Percentiles rank a stretch among this genome's conserved stretches.
Conservation (phyloP, 2,113 vertebrate species). For the Thinocorus orbignyianus region DNA sequence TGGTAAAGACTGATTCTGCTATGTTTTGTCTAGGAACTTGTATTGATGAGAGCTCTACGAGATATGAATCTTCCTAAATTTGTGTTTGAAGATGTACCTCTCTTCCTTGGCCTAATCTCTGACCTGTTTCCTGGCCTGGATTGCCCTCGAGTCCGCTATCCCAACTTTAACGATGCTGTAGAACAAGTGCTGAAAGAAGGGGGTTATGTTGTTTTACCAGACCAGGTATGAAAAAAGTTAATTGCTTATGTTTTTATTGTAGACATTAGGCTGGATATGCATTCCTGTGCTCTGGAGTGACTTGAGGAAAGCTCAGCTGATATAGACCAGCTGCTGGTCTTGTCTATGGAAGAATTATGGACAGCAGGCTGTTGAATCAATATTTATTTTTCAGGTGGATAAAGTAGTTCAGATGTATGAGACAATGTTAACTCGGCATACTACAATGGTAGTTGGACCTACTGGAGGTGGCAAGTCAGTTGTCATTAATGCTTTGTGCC, state of each 20-base stretch:
- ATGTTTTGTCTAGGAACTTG: slow-evolving; percentile 82
- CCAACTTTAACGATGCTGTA: slow-evolving; percentile 88
- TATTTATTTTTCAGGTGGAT: slow-evolving; percentile 83
- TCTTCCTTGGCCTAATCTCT: slow-evolving; percentile 93
- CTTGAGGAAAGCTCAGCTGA: neutral
- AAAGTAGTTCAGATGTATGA: slow-evolving; percentile 98
- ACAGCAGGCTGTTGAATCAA: neutral
- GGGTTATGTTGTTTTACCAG: slow-evolving; percentile 80
- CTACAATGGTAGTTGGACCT: slow-evolving; percentile 95
- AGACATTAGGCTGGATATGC: neutral
- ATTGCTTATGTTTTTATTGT: neutral
- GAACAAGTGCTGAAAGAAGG: slow-evolving; percentile 83
- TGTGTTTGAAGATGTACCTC: slow-evolving; percentile 94
- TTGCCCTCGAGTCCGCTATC: slow-evolving; percentile 92
- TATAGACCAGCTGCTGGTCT: neutral
- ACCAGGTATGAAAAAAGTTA: slow-evolving; percentile 79
- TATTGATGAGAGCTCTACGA: slow-evolving; percentile 93
- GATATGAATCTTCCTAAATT: slow-evolving; percentile 99
- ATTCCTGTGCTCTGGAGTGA: neutral
- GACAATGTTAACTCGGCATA: slow-evolving; percentile 97
- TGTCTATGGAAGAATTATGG: neutral
- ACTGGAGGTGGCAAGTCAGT: slow-evolving; percentile 97
- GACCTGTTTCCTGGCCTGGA: slow-evolving; percentile 94
- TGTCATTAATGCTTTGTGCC: slow-evolving; percentile 91
- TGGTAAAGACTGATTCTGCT: neutral